phyloP scores from a whole-genome alignment of 2,888 invertebrate genomes.

The Ectobius pallidus region DNA sequence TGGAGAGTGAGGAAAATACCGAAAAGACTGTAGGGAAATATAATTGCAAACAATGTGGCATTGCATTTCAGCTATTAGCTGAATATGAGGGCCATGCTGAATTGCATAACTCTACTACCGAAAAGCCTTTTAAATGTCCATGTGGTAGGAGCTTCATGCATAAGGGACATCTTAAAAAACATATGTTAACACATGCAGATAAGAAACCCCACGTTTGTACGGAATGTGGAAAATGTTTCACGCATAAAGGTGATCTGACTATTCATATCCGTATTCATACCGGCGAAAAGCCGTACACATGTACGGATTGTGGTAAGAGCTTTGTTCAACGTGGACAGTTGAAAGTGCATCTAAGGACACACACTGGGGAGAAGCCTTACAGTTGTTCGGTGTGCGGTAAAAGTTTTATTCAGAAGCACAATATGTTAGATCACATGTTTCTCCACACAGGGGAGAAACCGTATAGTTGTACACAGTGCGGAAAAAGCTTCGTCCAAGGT shows the following conservation, averaged over 20 bases:
- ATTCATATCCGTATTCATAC: constrained; percentile 25
- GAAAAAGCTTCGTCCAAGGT: constrained; percentile 20
- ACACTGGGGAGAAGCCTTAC: constrained; percentile 23
- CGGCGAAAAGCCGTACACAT: constrained; percentile 12
- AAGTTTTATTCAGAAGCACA: constrained; percentile 25
- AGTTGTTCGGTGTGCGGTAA: constrained; percentile 15
- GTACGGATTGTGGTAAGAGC: constrained; percentile 9
- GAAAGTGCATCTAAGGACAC: constrained; percentile 19
- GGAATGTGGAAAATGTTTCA: constrained; percentile 20
- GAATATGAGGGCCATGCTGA: constrained; percentile 16
- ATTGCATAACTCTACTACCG: not conserved
- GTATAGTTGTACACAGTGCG: constrained; percentile 9
- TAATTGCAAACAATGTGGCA: constrained; percentile 23
- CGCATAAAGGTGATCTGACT: constrained; percentile 17
- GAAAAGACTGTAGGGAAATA: constrained; percentile 21
- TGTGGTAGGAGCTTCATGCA: constrained; percentile 27
- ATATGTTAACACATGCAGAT: constrained; percentile 11
- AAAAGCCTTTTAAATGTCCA: constrained; percentile 10
- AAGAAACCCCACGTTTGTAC: constrained; percentile 9
- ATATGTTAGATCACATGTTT: constrained; percentile 25
- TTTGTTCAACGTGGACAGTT: constrained; percentile 24
- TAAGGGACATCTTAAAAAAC: constrained; percentile 27
- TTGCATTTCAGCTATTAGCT: constrained; percentile 16
- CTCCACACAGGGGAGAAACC: constrained; percentile 23
- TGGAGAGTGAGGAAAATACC: too few relatives aligned